Base-by-base conservation (phyloP, 2,888 invertebrate genomes). In the Tenodera sinensis region DNA sequence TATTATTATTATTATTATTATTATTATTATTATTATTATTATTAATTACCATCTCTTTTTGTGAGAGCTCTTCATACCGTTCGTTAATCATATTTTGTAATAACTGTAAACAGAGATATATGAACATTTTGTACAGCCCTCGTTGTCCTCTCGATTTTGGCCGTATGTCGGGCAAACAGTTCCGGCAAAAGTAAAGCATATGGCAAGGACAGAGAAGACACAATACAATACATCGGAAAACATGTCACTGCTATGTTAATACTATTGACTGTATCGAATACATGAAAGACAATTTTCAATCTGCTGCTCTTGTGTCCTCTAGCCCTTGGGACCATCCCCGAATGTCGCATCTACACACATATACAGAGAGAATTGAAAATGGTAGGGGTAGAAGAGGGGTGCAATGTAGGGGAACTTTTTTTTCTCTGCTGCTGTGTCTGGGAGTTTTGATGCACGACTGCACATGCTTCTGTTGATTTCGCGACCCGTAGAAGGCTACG, bases 221-320 rank as follows among this genome's bases (percentile, higher is more conserved):
- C 88, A 88, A 54, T 83, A 85, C 88, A 28, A n/a, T 28, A 84
- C 83, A 83, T 54, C 81, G 54, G 54, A 71, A 71, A 71, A 71
- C 54, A 71, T 71, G 54, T 71, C 54, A 71, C 54, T 71, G 54
- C 30, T 83, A 89, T 89, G 88, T 86, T 89, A 89, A 89, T 89
- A 85, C 87, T 86, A 87, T 83, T 89, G 89, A 89, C 89, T 90
- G 90, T 90, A 88, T 90, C 90, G 89, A 90, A 90, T 90, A 89
- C 89, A 89, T 90, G 88, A 90, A 90, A 89, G 89, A 89, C 89
- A 89, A 88, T 89, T 89, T 90, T 89, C 90, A 90, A 90, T 90
- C 90, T 89, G 88, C 84, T 89, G 87, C 28, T 88, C 87, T 87
- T 83, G 12, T 42, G 30, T 30, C 27, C 27, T 28, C 30, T 30